Percentiles rank a stretch among this genome's conserved stretches.
Evolutionary conservation across 2,888 invertebrate species (phyloP).

Genomic region (Drosophila emarginata): DNA sequence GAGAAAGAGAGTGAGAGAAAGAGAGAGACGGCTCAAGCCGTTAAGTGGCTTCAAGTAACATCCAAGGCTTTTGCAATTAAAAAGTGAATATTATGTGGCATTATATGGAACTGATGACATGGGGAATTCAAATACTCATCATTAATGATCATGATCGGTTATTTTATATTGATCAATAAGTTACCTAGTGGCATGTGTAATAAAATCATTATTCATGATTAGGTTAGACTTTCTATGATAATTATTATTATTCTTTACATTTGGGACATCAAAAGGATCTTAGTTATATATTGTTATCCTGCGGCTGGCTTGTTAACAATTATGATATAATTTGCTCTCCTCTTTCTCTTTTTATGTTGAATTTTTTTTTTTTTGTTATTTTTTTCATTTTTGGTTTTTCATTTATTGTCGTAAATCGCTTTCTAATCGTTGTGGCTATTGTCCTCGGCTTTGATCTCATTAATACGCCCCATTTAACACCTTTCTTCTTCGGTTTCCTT

Average conservation of each 20-base stretch:
- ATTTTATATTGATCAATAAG: neutral
- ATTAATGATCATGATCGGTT: neutral
- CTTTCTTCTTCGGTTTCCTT: slow-evolving; percentile 52
- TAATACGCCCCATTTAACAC: slow-evolving; percentile 82
- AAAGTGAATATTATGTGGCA: slow-evolving; percentile 1
- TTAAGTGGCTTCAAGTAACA: slow-evolving; percentile 8
- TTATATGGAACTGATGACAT: neutral
- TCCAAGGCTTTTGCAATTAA: slow-evolving; percentile 4
- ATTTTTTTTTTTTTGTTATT: slow-evolving; percentile 37
- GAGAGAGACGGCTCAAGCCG: neutral
- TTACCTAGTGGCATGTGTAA: neutral
- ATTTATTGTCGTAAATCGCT: slow-evolving; percentile 54
- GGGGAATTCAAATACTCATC: neutral
- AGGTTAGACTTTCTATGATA: neutral
- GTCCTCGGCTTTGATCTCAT: slow-evolving; percentile 72
- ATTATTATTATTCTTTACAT: slow-evolving; percentile 2
- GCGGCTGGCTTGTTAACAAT: slow-evolving; percentile 14
- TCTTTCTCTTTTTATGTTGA: slow-evolving; percentile 13
- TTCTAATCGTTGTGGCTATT: slow-evolving; percentile 38
- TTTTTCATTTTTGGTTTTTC: no score
- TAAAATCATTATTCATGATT: slow-evolving; percentile 22
- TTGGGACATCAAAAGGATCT: neutral
- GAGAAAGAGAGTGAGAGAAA: no score
- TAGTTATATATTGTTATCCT: slow-evolving; percentile 4
- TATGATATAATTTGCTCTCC: slow-evolving; percentile 8